phyloP scores from a whole-genome alignment of 2,113 vertebrate genomes.

The Gallinago media region DNA sequence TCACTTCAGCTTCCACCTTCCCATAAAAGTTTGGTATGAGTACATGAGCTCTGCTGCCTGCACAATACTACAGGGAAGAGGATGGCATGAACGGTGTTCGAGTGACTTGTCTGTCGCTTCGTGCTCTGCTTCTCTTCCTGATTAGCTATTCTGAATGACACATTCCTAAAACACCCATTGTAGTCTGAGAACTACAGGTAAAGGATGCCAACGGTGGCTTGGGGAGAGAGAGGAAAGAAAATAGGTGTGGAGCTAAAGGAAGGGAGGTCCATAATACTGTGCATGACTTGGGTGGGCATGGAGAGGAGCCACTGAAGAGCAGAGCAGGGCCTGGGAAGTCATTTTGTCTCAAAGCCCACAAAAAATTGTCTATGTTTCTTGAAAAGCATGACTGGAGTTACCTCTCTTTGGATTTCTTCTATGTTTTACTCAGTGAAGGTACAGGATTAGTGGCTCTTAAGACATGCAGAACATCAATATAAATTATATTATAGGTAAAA shows the following conservation, averaged over 20 bases:
- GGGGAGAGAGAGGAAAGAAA: background rate
- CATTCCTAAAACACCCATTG: background rate
- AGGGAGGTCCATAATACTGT: background rate
- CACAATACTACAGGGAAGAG: background rate
- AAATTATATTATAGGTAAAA: background rate
- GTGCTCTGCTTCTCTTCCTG: background rate
- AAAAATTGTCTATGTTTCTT: background rate
- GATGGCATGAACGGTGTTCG: background rate
- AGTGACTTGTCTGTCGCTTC: background rate
- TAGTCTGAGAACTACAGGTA: background rate
- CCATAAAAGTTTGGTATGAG: background rate
- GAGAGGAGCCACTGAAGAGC: background rate
- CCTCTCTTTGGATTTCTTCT: background rate
- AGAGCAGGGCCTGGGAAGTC: background rate
- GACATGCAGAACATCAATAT: background rate
- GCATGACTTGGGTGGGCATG: background rate
- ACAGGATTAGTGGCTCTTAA: background rate
- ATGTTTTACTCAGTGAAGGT: background rate
- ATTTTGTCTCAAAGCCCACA: background rate
- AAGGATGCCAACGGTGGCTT: background rate
- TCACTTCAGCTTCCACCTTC: background rate
- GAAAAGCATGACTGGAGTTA: background rate
- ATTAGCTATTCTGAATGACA: background rate
- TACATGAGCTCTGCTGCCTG: background rate
- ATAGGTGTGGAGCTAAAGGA: background rate